Conservation (phyloP, 1,140 invertebrate species). For the Mycetomoellerius zeteki region DNA sequence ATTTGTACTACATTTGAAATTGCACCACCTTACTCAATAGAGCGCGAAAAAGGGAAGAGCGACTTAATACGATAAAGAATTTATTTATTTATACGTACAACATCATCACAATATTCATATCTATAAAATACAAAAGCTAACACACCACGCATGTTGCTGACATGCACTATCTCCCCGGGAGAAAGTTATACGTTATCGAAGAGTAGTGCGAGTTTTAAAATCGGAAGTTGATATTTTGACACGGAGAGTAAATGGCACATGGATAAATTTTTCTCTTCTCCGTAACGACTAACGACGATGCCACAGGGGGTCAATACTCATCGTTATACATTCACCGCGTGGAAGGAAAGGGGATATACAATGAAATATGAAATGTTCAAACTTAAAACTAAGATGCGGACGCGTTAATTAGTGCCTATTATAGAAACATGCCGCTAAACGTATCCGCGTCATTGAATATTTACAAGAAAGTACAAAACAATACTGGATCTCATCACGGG, state of each 20-base stretch:
- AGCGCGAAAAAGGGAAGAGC: background rate
- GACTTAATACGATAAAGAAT: constrained; percentile 73
- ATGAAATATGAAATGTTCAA: constrained; percentile 19
- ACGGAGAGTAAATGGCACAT: constrained; percentile 82
- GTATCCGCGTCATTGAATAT: constrained; percentile 31
- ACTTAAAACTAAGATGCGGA: constrained; percentile 34
- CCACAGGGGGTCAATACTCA: background rate
- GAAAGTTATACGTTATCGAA: constrained; percentile 60
- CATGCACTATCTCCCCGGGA: constrained; percentile 31
- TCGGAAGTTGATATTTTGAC: constrained; percentile 74
- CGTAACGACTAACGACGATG: constrained; percentile 52
- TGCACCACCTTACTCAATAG: background rate
- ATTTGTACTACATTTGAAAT: too few species aligned
- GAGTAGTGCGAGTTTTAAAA: constrained; percentile 66
- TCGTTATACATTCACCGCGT: background rate
- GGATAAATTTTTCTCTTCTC: constrained; percentile 74
- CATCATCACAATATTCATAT: constrained; percentile 81
- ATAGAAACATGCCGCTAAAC: constrained; percentile 26
- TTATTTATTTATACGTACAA: constrained; percentile 80
- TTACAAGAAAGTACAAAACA: constrained; percentile 54
- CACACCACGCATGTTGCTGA: constrained; percentile 71
- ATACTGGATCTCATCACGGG: constrained; percentile 29
- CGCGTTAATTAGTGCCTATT: constrained; percentile 33
- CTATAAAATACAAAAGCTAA: constrained; percentile 81
- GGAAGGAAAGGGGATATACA: constrained; percentile 33